phyloP scores from a whole-genome alignment of 2,888 invertebrate species.

The Tricholauxania praeusta region DNA sequence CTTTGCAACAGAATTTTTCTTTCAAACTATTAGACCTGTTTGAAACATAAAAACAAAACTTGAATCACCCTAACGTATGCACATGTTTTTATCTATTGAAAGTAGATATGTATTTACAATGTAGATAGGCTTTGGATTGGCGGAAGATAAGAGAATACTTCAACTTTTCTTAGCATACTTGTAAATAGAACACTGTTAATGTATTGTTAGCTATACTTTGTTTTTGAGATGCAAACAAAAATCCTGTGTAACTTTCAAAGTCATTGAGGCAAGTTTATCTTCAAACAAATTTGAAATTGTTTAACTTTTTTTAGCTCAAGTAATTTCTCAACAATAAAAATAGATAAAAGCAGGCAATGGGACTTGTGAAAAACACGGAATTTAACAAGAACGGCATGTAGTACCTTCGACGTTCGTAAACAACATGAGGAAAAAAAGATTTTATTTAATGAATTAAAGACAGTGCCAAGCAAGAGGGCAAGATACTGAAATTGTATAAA shows the following conservation, averaged over 20 bases:
- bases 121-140: too few species aligned
- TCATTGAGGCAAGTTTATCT: conserved; percentile 19
- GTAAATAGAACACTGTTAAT: too few species aligned
- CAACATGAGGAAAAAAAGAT: background rate
- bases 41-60: too few species aligned
- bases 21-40: too few species aligned
- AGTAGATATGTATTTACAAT: too few species aligned
- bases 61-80: too few species aligned
- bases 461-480: conserved; percentile 8
- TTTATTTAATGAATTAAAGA: background rate
- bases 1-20: too few species aligned
- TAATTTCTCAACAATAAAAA: conserved; percentile 4
- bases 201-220: too few species aligned
- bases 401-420: background rate
- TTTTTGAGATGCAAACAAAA: too few species aligned
- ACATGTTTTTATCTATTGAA: too few species aligned
- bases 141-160: too few species aligned
- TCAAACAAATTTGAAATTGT: background rate
- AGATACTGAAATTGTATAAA: conserved; percentile 3
- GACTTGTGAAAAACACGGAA: background rate
- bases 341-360: conserved; percentile 14
- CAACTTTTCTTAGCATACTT: too few species aligned
- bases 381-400: conserved; percentile 1
- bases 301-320: background rate
- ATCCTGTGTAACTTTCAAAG: conserved; percentile 10